These are phyloP conservation scores for Hippocampus comes DNA, from an alignment of 2,113 vertebrate species.

Conservation along the genomic window DNA sequence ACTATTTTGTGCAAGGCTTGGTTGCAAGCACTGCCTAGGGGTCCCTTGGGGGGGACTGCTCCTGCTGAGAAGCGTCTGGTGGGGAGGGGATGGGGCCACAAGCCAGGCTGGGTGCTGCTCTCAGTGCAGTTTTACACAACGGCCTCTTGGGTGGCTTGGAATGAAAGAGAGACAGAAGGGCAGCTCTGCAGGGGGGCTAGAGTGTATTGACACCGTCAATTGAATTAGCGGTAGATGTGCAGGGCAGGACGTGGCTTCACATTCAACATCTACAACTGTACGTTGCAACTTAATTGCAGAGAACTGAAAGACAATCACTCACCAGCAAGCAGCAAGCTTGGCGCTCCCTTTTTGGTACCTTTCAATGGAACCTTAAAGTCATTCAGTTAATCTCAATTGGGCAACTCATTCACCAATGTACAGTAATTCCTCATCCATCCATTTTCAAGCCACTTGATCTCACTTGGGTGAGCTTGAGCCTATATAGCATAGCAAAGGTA, in stretches of 20 bases:
- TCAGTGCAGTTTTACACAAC: constrained; percentile 30
- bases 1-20: constrained; percentile 1
- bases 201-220: constrained; percentile 26
- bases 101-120: constrained; percentile 17
- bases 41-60: constrained; percentile 13
- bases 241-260: background rate
- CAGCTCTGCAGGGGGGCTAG: constrained; percentile 22
- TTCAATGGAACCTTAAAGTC: constrained; percentile 67
- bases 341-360: constrained; percentile 31
- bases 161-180: constrained; percentile 45
- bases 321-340: constrained; percentile 18
- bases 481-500: too few relatives aligned
- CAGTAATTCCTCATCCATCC: background rate
- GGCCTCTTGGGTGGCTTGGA: constrained; percentile 61
- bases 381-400: constrained; percentile 55
- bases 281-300: background rate
- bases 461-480: background rate
- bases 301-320: background rate
- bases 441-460: background rate
- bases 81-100: constrained; percentile 20
- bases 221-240: constrained; percentile 12
- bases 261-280: background rate
- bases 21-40: constrained; percentile 22
- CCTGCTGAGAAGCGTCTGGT: constrained; percentile 17
- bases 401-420: constrained; percentile 41